These are phyloP conservation scores for Acrocephalus kingi DNA, from an alignment of 2,113 vertebrate genomes.

Conservation along the genomic window DNA sequence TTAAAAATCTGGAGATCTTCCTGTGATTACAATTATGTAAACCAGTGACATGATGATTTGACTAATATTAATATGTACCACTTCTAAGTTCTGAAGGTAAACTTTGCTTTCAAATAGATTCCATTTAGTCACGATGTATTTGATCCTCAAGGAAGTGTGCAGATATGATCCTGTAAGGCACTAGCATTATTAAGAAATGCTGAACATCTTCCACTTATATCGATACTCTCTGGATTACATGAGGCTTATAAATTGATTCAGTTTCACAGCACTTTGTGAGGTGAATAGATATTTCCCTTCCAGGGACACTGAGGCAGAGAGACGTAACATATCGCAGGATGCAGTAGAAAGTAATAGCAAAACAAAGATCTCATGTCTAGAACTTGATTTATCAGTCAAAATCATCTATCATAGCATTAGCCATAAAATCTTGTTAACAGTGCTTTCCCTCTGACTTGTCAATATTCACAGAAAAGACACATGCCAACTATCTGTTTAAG, in stretches of 20 bases:
- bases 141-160: background rate
- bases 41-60: background rate
- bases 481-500: background rate
- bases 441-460: background rate
- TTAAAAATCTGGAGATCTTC: constrained; percentile 37
- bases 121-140: background rate
- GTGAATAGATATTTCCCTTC: background rate
- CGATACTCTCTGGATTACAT: background rate
- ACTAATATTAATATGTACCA: background rate
- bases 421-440: background rate
- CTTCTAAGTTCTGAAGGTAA: background rate
- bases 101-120: background rate
- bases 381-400: background rate
- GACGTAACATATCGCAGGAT: background rate
- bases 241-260: background rate
- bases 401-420: background rate
- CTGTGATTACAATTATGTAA: background rate
- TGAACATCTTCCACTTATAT: background rate
- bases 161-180: background rate
- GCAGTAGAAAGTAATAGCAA: background rate
- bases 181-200: background rate
- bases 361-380: background rate
- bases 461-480: background rate
- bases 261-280: background rate
- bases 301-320: background rate